These are phyloP conservation scores for Psix sp. DNA, from an alignment of 1,140 invertebrate genomes.

Conservation along the genomic window DNA sequence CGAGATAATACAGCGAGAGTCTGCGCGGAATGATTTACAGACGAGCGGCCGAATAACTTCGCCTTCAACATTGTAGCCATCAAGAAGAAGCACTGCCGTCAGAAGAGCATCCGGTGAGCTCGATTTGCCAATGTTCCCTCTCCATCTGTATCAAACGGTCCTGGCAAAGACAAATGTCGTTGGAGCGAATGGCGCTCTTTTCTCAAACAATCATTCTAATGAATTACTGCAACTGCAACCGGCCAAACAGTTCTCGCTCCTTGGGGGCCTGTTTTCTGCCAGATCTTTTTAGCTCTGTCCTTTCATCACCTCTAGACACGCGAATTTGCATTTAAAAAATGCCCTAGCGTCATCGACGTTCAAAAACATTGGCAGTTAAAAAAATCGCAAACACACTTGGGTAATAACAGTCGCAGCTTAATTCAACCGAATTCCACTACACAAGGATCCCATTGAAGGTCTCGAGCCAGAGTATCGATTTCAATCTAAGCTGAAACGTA, in stretches of 20 bases:
- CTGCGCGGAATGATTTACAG: conserved; percentile 71
- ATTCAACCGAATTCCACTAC: conserved; percentile 15
- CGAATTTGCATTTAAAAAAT: too few relatives aligned
- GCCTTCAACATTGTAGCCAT: conserved; percentile 72
- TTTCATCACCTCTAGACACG: conserved; percentile 47
- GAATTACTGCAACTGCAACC: conserved; percentile 63
- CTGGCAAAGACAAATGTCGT: conserved; percentile 50
- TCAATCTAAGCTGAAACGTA: conserved; percentile 68
- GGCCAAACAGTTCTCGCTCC: conserved; percentile 56
- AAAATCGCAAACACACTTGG: too few relatives aligned
- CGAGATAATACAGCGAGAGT: conserved; percentile 72
- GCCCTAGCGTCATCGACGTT: too few relatives aligned
- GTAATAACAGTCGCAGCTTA: background rate
- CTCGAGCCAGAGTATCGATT: conserved; percentile 70
- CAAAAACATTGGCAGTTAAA: too few relatives aligned
- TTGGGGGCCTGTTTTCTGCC: conserved; percentile 26
- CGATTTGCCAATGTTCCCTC: conserved; percentile 27
- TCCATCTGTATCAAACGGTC: conserved; percentile 36
- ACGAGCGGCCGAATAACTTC: conserved; percentile 70
- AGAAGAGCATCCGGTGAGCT: conserved; percentile 37
- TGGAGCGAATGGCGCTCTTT: conserved; percentile 26
- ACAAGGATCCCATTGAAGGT: conserved; percentile 26
- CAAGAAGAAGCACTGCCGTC: conserved; percentile 64
- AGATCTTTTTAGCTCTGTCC: conserved; percentile 29
- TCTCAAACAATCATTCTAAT: conserved; percentile 65